These are phyloP conservation scores for Athrips mouffetella DNA, from an alignment of 2,888 invertebrate genomes.

Conservation along the genomic window DNA sequence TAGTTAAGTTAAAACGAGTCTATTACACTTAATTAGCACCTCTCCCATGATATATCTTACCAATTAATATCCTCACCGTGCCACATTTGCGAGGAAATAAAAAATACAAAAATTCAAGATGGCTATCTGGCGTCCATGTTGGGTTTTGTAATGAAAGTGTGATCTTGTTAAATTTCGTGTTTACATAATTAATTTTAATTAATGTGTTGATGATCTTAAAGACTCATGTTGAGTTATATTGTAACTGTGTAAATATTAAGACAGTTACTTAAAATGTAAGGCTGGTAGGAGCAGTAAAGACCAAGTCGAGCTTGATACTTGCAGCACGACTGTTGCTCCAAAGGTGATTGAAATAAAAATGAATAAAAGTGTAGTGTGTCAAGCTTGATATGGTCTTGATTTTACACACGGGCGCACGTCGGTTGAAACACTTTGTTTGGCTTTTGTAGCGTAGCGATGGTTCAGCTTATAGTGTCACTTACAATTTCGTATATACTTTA, in stretches of 20 bases:
- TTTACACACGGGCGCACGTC: no score
- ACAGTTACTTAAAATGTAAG: no score
- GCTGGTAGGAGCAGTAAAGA: no score
- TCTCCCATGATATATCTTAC: constrained; percentile 52
- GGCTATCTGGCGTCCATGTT: constrained; percentile 9
- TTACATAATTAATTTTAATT: constrained; percentile 5
- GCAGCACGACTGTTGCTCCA: background rate
- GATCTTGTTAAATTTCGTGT: constrained; percentile 7
- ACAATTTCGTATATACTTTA: no score
- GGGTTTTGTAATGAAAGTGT: constrained; percentile 18
- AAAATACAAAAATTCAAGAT: constrained; percentile 9
- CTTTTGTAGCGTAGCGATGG: no score
- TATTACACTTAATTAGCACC: constrained; percentile 54
- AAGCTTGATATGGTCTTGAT: no score
- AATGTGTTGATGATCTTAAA: background rate
- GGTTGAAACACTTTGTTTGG: no score
- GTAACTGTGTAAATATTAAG: no score
- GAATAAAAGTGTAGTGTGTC: no score
- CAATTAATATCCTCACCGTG: constrained; percentile 35
- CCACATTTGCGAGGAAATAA: constrained; percentile 6
- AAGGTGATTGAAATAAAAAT: no score
- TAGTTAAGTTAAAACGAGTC: constrained; percentile 15
- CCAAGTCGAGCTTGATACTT: no score
- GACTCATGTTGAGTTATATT: background rate
- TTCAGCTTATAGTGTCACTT: no score